Evolutionary conservation across 1,140 invertebrate genomes (phyloP).

Genomic region (Phenacoccus solenopsis): DNA sequence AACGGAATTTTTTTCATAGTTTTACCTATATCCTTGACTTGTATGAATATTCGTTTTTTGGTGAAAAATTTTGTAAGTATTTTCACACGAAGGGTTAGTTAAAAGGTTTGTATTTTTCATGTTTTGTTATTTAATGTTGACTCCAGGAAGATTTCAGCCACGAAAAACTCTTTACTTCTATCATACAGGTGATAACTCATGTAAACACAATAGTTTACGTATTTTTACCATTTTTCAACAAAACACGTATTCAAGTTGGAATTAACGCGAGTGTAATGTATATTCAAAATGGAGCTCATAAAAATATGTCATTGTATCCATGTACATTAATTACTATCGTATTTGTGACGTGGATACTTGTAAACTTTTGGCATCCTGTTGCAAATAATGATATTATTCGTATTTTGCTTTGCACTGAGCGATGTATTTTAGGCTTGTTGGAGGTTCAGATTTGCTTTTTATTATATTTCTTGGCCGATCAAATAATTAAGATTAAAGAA

Average conservation of each 20-base stretch:
- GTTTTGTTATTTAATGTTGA: no score
- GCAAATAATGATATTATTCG: not conserved
- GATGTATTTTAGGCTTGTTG: not conserved
- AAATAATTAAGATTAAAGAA: not conserved
- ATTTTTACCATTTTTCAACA: no score
- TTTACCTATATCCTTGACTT: not conserved
- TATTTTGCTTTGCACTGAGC: not conserved
- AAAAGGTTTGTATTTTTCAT: no score
- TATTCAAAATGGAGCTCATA: not conserved
- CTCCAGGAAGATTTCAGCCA: no score
- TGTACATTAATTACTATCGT: not conserved
- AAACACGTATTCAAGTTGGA: not conserved
- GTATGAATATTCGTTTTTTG: not conserved
- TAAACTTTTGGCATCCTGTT: not conserved
- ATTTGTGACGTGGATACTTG: not conserved
- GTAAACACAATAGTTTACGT: no score
- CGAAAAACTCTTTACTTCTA: no score
- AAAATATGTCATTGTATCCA: not conserved
- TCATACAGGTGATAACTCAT: no score
- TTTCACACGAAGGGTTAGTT: not conserved
- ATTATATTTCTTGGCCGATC: not conserved
- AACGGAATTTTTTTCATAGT: not conserved
- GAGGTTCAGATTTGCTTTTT: not conserved
- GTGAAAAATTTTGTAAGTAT: not conserved
- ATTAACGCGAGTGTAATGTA: not conserved